Evolutionary conservation across 2,888 invertebrate genomes (phyloP).

Genomic region (Lydus trimaculatus): DNA sequence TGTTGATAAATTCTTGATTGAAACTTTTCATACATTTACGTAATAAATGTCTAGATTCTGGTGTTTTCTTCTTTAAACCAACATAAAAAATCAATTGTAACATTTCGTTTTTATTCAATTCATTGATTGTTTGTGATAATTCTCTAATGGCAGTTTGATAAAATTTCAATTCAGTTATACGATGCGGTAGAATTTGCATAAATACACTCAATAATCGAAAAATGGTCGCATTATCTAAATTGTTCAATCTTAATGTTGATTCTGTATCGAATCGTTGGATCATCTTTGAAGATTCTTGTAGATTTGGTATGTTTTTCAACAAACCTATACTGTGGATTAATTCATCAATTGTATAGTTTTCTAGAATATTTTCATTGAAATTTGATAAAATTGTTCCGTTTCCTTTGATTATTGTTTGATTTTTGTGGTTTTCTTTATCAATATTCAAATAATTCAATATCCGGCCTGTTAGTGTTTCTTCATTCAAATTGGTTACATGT

Average conservation of each 20-base stretch:
- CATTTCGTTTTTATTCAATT: slow-evolving; percentile 49
- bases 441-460: slow-evolving; percentile 42
- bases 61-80: slow-evolving; percentile 53
- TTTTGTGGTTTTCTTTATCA: slow-evolving; percentile 19
- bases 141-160: slow-evolving; percentile 48
- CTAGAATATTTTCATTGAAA: slow-evolving; percentile 20
- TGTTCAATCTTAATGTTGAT: slow-evolving; percentile 47
- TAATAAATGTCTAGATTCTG: slow-evolving; percentile 45
- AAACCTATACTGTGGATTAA: slow-evolving; percentile 33
- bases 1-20: slow-evolving; percentile 36
- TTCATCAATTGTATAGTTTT: slow-evolving; percentile 28
- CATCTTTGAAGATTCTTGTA: slow-evolving; percentile 39
- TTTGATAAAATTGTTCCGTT: neutral
- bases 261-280: slow-evolving; percentile 50
- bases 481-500: slow-evolving; percentile 14
- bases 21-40: slow-evolving; percentile 48
- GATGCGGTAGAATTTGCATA: slow-evolving; percentile 50
- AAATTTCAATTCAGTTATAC: slow-evolving; percentile 49
- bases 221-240: slow-evolving; percentile 41
- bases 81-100: slow-evolving; percentile 57
- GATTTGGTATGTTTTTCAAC: slow-evolving; percentile 24
- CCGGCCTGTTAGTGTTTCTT: slow-evolving; percentile 44
- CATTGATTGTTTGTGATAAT: slow-evolving; percentile 40
- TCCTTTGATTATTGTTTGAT: neutral
- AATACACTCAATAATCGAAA: slow-evolving; percentile 50